phyloP scores from a whole-genome alignment of 35 echinoderm and acorn worm species.

The Apostichopus japonicus region DNA sequence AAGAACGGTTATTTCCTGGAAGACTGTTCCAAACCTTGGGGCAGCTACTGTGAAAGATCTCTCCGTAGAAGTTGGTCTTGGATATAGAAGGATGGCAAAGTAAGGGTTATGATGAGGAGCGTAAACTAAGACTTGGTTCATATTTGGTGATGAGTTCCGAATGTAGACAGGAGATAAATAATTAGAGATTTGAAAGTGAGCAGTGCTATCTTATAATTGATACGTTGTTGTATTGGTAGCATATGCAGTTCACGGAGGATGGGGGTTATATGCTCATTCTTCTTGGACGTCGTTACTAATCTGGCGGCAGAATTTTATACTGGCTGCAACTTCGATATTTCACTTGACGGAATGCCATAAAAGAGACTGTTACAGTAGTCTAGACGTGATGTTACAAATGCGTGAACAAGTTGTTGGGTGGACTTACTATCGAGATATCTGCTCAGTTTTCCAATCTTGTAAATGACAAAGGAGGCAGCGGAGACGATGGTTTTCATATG shows the following conservation, averaged over 20 bases:
- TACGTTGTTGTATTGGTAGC: neutral
- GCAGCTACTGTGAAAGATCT: too few species aligned
- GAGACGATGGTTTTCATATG: too few species aligned
- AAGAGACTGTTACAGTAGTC: slow-evolving; percentile 26
- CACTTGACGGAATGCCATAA: neutral
- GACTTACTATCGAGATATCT: too few species aligned
- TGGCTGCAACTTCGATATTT: neutral
- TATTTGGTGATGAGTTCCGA: too few species aligned
- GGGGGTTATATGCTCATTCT: neutral
- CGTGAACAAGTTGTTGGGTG: neutral
- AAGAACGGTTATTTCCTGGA: too few species aligned
- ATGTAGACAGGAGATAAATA: neutral
- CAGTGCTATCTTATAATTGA: neutral
- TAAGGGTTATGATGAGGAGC: too few species aligned
- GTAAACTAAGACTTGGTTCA: too few species aligned
- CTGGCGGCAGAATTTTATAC: neutral
- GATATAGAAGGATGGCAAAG: too few species aligned
- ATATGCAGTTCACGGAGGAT: neutral
- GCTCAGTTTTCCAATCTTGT: too few species aligned
- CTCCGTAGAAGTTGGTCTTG: too few species aligned
- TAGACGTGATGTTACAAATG: neutral
- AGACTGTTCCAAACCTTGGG: too few species aligned
- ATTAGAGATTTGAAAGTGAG: neutral
- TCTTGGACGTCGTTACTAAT: neutral
- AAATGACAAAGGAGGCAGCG: too few species aligned